A percentile compares a stretch with the other conserved stretches of the same genome.
Evolutionary conservation across 2,888 invertebrate species (phyloP).

Genomic region (Neoitamus cyanurus): DNA sequence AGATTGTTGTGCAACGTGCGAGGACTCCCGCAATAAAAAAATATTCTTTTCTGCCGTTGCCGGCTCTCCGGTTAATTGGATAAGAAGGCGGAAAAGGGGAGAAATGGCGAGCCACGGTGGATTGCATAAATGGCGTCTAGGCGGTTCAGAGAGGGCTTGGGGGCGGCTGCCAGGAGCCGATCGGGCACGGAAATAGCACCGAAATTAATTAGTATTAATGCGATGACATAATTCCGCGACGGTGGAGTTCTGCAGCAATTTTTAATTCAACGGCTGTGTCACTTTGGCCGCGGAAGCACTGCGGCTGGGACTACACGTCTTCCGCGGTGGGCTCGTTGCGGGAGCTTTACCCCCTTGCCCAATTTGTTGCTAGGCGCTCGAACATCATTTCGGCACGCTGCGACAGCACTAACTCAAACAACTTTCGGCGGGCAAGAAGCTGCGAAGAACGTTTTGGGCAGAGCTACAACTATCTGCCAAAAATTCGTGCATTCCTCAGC

Average conservation of each 20-base stretch:
- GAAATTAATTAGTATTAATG: slow-evolving; percentile 13
- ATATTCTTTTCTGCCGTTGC: background rate
- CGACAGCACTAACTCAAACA: background rate
- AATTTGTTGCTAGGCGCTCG: slow-evolving; percentile 23
- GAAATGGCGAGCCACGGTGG: background rate
- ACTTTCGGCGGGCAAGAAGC: background rate
- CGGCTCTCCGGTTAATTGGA: slow-evolving; percentile 20
- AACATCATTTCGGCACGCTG: background rate
- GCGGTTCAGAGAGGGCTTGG: background rate
- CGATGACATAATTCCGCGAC: slow-evolving; percentile 9
- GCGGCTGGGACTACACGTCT: background rate
- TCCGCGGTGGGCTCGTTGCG: background rate
- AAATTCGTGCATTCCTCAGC: background rate
- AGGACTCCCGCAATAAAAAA: background rate
- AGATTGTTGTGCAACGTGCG: slow-evolving; percentile 21
- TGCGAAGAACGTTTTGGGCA: background rate
- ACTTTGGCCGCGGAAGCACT: background rate
- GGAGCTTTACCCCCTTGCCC: background rate
- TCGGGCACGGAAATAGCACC: slow-evolving; percentile 16
- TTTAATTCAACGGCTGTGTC: background rate
- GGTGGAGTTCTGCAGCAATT: background rate
- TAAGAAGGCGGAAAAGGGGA: background rate
- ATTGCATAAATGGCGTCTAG: slow-evolving; percentile 21
- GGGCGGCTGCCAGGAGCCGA: background rate
- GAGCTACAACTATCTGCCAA: background rate